A percentile compares a stretch with the other conserved stretches of the same genome.
Evolutionary conservation across 1,140 invertebrate genomes (phyloP).

Genomic region (Drosophila biarmipes): DNA sequence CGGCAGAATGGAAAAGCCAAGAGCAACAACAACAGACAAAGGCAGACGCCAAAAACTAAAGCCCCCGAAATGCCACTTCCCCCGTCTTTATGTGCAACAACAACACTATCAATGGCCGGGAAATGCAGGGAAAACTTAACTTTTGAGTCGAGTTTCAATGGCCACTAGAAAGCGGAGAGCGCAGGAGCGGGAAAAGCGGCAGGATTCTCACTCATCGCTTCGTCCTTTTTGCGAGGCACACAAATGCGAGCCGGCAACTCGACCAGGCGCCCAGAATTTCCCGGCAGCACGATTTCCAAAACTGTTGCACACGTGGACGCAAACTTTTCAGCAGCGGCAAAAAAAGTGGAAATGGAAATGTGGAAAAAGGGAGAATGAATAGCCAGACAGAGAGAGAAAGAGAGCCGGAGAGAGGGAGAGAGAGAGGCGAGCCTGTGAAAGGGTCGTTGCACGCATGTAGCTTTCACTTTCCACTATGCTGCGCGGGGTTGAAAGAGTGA

Average conservation of each 20-base stretch:
- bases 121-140: conserved; percentile 60
- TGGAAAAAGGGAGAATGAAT: conserved; percentile 68
- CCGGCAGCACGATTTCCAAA: conserved; percentile 40
- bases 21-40: conserved; percentile 56
- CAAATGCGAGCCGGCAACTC: conserved; percentile 76
- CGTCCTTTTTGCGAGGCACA: conserved; percentile 79
- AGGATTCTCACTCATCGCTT: conserved; percentile 68
- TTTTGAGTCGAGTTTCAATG: conserved; percentile 73
- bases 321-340: conserved; percentile 26
- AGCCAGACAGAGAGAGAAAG: conserved; percentile 50
- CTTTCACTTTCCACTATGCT: conserved; percentile 64
- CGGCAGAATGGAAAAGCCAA: conserved; percentile 31
- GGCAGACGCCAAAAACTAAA: conserved; percentile 66
- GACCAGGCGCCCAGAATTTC: conserved; percentile 61
- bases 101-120: conserved; percentile 25
- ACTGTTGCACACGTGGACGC: conserved; percentile 67
- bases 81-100: conserved; percentile 1
- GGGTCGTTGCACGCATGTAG: conserved; percentile 76
- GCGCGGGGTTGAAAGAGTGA: conserved; percentile 1
- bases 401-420: conserved; percentile 9
- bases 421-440: conserved; percentile 30
- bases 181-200: neutral
- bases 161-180: conserved; percentile 34
- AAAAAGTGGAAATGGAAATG: conserved; percentile 17
- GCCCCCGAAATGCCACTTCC: neutral